Conservation (phyloP, 2,888 invertebrate genomes). For the Carterocephalus palaemon region DNA sequence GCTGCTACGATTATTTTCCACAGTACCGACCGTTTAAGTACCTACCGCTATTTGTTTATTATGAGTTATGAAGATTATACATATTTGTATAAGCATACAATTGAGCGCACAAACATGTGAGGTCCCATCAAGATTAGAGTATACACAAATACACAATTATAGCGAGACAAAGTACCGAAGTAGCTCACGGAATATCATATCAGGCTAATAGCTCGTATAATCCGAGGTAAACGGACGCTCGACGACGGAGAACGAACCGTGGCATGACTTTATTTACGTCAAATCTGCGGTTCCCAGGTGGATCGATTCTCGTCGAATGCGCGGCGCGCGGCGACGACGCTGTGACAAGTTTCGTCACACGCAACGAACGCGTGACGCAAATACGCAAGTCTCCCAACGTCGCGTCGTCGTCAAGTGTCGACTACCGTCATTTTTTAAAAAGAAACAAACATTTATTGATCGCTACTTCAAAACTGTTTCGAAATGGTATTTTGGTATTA, state of each 20-base stretch:
- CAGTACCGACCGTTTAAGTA: constrained; percentile 12
- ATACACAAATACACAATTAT: not conserved
- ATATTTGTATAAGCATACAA: not conserved
- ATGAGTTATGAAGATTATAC: not conserved
- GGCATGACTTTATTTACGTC: constrained; percentile 8
- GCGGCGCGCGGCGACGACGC: too few relatives aligned
- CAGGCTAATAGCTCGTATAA: constrained; percentile 7
- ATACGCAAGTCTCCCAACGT: not conserved
- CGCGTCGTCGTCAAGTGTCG: constrained; percentile 13
- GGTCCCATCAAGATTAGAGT: constrained; percentile 8
- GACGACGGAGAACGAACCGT: constrained; percentile 10
- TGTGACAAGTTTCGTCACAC: constrained; percentile 5
- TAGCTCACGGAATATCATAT: not conserved
- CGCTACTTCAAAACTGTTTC: too few relatives aligned
- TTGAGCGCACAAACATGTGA: constrained; percentile 2
- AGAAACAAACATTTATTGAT: not conserved
- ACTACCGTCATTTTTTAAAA: constrained; percentile 14
- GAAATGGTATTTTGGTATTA: too few relatives aligned
- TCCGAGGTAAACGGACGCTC: constrained; percentile 7
- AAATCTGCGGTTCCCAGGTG: not conserved
- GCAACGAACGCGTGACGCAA: not conserved
- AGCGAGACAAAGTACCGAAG: not conserved
- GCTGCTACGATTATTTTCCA: constrained; percentile 1
- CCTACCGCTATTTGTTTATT: constrained; percentile 1
- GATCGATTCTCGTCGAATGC: not conserved